These are phyloP conservation scores for Pterois miles DNA, from an alignment of 2,797 vertebrate species.

Conservation along the genomic window DNA sequence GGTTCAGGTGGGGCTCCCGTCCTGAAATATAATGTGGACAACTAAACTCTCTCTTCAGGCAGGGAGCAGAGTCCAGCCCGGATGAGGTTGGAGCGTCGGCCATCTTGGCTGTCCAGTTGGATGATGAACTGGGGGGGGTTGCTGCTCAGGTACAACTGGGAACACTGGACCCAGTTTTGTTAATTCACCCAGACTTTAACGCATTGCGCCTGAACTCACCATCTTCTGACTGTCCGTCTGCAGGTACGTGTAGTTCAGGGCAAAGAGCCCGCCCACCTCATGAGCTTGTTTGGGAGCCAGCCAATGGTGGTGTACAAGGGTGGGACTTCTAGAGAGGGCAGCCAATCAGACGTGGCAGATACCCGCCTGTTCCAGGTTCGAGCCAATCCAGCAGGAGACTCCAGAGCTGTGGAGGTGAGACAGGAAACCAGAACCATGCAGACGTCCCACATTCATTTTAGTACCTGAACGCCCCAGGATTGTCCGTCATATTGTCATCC, in stretches of 20 bases:
- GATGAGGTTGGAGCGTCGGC: conserved; percentile 71
- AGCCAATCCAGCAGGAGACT: conserved; percentile 61
- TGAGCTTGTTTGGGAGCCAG: conserved; percentile 72
- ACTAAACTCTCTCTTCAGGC: conserved; percentile 71
- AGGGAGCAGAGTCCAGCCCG: conserved; percentile 74
- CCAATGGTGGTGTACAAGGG: conserved; percentile 78
- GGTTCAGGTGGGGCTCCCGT: too few species aligned
- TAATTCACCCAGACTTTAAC: background rate
- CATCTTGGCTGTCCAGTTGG: conserved; percentile 68
- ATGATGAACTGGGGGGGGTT: conserved; percentile 66
- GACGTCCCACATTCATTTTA: too few species aligned
- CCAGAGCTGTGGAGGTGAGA: conserved; percentile 75
- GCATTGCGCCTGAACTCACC: background rate
- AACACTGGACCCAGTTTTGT: background rate
- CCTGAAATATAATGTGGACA: too few species aligned
- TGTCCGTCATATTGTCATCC: background rate
- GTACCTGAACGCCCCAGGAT: too few species aligned
- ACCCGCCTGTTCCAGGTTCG: conserved; percentile 76
- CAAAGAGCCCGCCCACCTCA: conserved; percentile 78
- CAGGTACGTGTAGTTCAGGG: conserved; percentile 79
- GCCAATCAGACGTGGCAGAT: conserved; percentile 55
- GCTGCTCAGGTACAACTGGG: conserved; percentile 72
- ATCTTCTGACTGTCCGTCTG: background rate
- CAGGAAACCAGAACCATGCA: background rate
- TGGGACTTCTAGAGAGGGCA: conserved; percentile 73